phyloP scores from a whole-genome alignment of 2,797 vertebrate species.

The Vultur gryphus region DNA sequence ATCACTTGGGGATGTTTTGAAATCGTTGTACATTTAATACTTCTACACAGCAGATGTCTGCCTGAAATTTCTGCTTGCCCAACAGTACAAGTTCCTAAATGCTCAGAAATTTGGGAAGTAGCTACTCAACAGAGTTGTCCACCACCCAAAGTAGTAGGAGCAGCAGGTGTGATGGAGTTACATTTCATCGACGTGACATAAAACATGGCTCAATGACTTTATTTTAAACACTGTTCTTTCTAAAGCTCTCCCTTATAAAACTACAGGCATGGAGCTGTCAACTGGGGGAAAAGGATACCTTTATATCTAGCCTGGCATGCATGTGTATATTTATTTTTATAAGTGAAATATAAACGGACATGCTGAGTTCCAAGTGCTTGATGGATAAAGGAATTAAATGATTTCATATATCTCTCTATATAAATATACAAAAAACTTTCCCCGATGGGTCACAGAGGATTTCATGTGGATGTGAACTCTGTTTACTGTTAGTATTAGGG shows the following conservation, averaged over 20 bases:
- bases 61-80: neutral
- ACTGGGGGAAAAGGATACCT: slow-evolving; percentile 63
- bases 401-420: slow-evolving; percentile 68
- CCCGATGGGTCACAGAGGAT: slow-evolving; percentile 76
- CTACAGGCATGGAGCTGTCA: slow-evolving; percentile 61
- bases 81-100: neutral
- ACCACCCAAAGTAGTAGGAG: slow-evolving; percentile 34
- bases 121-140: neutral
- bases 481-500: slow-evolving; percentile 90
- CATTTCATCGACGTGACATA: slow-evolving; percentile 13
- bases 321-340: slow-evolving; percentile 72
- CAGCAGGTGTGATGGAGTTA: slow-evolving; percentile 50
- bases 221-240: slow-evolving; percentile 58
- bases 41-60: neutral
- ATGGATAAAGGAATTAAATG: slow-evolving; percentile 75
- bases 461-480: slow-evolving; percentile 83
- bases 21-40: neutral
- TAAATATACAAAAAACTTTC: slow-evolving; percentile 76
- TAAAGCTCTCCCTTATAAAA: slow-evolving; percentile 62
- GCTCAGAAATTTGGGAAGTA: neutral
- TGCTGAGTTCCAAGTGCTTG: slow-evolving; percentile 77
- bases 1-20: neutral
- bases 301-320: slow-evolving; percentile 72
- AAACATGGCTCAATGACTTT: slow-evolving; percentile 44
- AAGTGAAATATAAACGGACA: slow-evolving; percentile 75